Evolutionary conservation across 1,140 invertebrate genomes (phyloP).

Genomic region (Pachypeltis micranthus): DNA sequence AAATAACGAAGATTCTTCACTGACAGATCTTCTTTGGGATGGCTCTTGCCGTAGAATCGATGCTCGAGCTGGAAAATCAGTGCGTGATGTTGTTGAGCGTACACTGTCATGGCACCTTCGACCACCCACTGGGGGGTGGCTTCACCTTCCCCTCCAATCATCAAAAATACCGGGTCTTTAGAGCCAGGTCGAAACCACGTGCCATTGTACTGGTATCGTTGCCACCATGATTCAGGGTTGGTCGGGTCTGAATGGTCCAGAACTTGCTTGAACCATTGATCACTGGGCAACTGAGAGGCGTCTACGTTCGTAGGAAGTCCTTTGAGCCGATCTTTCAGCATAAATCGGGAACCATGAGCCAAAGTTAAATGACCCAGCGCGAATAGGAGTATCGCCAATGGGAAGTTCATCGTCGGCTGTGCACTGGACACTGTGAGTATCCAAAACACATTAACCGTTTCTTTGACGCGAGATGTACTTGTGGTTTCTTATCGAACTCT

Average conservation of each 20-base stretch:
- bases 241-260: constrained; percentile 65
- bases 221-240: constrained; percentile 48
- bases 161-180: constrained; percentile 65
- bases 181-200: constrained; percentile 47
- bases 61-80: constrained; percentile 81
- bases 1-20: constrained; percentile 66
- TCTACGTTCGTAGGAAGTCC: too few species aligned
- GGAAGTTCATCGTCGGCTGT: too few species aligned
- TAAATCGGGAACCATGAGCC: too few species aligned
- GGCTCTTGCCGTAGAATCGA: constrained; percentile 85
- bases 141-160: constrained; percentile 75
- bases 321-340: too few species aligned
- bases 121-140: constrained; percentile 68
- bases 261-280: constrained; percentile 63
- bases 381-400: too few species aligned
- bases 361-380: too few species aligned
- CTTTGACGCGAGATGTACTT: too few species aligned
- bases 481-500: too few species aligned
- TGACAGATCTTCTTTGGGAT: constrained; percentile 54
- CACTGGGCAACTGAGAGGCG: too few species aligned
- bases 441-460: too few species aligned
- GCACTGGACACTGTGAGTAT: too few species aligned
- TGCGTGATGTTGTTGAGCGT: constrained; percentile 66
- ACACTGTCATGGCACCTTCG: constrained; percentile 67
- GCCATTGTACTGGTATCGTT: constrained; percentile 70